Conservation (phyloP, 1,140 invertebrate species). For the Fopius arisanus region DNA sequence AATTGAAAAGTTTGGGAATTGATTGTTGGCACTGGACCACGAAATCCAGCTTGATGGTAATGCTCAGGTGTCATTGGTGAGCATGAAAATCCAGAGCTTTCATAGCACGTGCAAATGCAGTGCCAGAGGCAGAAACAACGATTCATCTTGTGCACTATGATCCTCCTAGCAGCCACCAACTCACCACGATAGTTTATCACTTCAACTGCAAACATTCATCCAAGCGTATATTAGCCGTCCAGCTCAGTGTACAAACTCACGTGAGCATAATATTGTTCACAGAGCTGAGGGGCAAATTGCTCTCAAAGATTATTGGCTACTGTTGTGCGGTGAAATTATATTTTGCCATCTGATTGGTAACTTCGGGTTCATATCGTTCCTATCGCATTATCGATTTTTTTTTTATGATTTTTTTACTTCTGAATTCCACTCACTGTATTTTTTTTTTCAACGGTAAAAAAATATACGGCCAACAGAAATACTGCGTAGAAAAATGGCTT, state of each 20-base stretch:
- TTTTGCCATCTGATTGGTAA: background rate
- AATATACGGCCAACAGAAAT: no score
- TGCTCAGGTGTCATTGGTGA: slow-evolving; percentile 50
- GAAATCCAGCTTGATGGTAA: slow-evolving; percentile 63
- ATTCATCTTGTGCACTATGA: slow-evolving; percentile 55
- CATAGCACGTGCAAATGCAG: slow-evolving; percentile 59
- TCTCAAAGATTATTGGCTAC: slow-evolving; percentile 9
- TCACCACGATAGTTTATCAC: slow-evolving; percentile 57
- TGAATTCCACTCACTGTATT: no score
- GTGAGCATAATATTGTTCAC: background rate
- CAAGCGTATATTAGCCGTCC: slow-evolving; percentile 5
- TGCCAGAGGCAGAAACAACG: slow-evolving; percentile 63
- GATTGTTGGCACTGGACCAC: slow-evolving; percentile 53
- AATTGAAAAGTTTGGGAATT: slow-evolving; percentile 21
- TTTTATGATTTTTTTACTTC: no score
- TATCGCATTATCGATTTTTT: no score
- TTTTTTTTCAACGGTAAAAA: no score
- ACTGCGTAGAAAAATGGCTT: no score
- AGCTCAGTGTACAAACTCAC: slow-evolving; percentile 9
- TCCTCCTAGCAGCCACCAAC: slow-evolving; percentile 55
- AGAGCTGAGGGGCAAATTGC: background rate
- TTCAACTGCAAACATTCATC: slow-evolving; percentile 42
- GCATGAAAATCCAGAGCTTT: slow-evolving; percentile 49
- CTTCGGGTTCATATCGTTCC: no score
- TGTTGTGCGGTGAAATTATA: background rate